Evolutionary conservation across 2,113 vertebrate genomes (phyloP), one percentile per base, ranked within the genome.

Genomic region (Nicator chloris): DNA sequence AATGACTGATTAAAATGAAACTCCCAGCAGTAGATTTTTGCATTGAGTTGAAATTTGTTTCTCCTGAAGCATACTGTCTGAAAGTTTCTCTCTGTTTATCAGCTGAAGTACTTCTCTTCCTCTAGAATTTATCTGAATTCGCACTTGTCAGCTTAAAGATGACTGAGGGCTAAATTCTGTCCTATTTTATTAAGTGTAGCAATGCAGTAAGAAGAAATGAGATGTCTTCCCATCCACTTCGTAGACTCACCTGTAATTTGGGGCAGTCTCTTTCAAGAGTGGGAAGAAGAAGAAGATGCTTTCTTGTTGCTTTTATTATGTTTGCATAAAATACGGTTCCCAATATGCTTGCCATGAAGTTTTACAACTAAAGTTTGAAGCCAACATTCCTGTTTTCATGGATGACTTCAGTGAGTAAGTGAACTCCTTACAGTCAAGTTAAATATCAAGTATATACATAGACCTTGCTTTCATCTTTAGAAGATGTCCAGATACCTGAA

Each of bases 1-100:
- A 94, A 90, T 54, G 30, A 40, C 78, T 94, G 78, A 93, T 95
- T 91, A 91, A 95, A 93, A 80, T 88, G 45, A 82, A 95, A 90
- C 47, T 85, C 54, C 33, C 79, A 82, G 63, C 42, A 59, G 64
- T 18, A 88, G 65, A 79, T 44, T 88, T 96, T 70, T 94, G 50
- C 70, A 54, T 3, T 40, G 51, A 66, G 70, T 69, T 87, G 82
- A 86, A 70, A 73, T 94, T 95, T 90, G 23, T 77, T 90, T 94
- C 42, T 92, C 54, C 70, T 82, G 53, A 82, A 80, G 18, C 16
- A 40, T 26, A 20, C 5, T 47, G 16, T 77, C 60, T 82, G 59
- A 90, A 90, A 92, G 30, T 82, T 87, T 73, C 42, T 85, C 17
- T 80, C 45, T 76, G 28, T 82, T 95, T 93, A 69, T 71, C 63